Conservation (phyloP, 2,113 vertebrate species). For the Stercorarius parasiticus region DNA sequence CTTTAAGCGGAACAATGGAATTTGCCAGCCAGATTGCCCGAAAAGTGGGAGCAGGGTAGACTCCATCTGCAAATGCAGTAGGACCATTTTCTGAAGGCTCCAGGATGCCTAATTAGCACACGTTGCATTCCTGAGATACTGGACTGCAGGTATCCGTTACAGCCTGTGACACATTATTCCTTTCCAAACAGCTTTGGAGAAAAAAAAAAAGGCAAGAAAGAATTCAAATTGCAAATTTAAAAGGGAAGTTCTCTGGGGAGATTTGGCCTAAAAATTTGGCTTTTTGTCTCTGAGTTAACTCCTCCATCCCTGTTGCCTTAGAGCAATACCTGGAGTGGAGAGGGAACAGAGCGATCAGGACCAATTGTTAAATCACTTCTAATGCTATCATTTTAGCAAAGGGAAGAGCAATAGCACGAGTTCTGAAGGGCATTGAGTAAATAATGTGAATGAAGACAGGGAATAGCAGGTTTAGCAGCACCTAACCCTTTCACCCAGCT, state of each 20-base stretch:
- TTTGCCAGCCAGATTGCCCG: background rate
- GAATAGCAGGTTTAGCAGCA: background rate
- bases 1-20: background rate
- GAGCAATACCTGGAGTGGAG: background rate
- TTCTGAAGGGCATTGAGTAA: background rate
- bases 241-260: background rate
- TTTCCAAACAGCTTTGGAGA: background rate
- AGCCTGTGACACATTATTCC: background rate
- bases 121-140: background rate
- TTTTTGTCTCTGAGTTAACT: background rate
- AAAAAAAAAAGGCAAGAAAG: background rate
- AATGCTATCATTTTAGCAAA: background rate
- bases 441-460: rapidly evolving
- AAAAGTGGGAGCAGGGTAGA: background rate
- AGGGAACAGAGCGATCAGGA: background rate
- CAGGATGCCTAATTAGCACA: constrained; percentile 42
- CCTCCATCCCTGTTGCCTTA: background rate
- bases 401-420: background rate
- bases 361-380: background rate
- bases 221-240: background rate
- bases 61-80: background rate
- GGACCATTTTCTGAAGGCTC: constrained; percentile 30
- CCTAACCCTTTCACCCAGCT: background rate
- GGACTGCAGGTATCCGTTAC: background rate
- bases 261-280: background rate